Base-by-base conservation (phyloP, 2,113 vertebrate species). In the Alectura lathami region DNA sequence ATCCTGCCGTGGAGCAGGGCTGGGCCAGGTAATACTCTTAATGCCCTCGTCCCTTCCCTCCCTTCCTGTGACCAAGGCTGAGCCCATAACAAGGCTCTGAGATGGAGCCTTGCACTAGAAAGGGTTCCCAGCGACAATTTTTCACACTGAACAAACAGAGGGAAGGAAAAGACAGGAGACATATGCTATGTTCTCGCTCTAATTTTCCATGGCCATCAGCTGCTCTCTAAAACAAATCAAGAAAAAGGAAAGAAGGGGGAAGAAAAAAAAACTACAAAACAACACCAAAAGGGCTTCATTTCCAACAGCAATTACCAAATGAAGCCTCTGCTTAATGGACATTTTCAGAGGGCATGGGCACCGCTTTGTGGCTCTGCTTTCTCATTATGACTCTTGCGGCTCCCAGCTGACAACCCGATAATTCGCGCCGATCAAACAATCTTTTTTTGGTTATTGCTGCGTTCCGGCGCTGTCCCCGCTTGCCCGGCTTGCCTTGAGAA, bases 371-470 rank as follows among this genome's bases (percentile, higher is more conserved):
- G 79, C 53, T 45, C 68, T 53, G 83, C 56, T 62, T 96, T 95
- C 92, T 97, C 92, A 54, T 91, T 84, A 83, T 2, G 22, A 32
- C 57, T 77, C 59, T 48, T 12, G 51, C 80, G 16, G 72, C 91
- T 90, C 84, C 79, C 66, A 42, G 80, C 88, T 97, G 97, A 96
- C 95, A 97, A 70, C 43, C 76, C 57, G 94, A 57, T 94, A 67
- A 91, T 95, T 95, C 93, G 79, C 78, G 23, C 85, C 42, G 56
- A 94, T 95, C 88, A 95, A 96, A 94, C 86, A 51, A 43, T 96
- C 75, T 76, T 74, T 60, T 70, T 63, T 42, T 62, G 78, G 95
- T 93, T 78, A 57, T 86, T 83, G 89, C 62, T 1, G 48, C 53
- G 14, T 87, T 67, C 86, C 83, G 57, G 83, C 11, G 21, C 87